Conservation (phyloP, 2,888 invertebrate genomes). For the Vandiemenella viatica region DNA sequence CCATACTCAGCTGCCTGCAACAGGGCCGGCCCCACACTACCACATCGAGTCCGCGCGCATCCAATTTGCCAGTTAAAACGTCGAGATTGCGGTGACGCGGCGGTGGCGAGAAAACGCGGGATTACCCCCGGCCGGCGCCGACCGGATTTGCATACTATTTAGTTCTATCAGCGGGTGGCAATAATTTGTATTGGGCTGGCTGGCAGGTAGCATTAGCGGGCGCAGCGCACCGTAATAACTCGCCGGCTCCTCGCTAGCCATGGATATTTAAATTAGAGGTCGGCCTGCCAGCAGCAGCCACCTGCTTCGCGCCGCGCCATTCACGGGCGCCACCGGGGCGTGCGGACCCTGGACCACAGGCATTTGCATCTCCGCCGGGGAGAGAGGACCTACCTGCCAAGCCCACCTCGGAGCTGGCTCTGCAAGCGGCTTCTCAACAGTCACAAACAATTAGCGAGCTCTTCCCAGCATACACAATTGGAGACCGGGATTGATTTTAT, state of each 20-base stretch:
- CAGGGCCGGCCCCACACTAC: no score
- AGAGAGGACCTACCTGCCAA: no score
- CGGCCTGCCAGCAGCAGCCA: neutral
- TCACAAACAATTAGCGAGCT: no score
- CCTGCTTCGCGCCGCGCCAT: neutral
- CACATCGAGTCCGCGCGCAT: no score
- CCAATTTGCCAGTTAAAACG: neutral
- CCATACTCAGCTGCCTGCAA: no score
- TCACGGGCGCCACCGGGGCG: no score
- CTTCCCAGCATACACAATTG: no score
- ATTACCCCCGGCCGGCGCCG: slow-evolving; percentile 21
- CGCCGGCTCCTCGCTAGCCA: neutral
- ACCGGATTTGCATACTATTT: slow-evolving; percentile 13
- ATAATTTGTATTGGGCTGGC: slow-evolving; percentile 11
- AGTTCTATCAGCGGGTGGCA: slow-evolving; percentile 12
- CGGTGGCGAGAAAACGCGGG: slow-evolving; percentile 27
- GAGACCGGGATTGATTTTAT: no score
- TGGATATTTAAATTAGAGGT: neutral
- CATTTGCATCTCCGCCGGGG: no score
- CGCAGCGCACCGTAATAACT: slow-evolving; percentile 1
- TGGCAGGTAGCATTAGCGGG: neutral
- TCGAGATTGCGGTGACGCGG: slow-evolving; percentile 15
- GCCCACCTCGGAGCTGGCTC: no score
- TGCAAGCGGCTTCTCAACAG: no score
- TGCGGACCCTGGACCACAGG: no score